Evolutionary conservation across 2,113 vertebrate genomes (phyloP), one percentile per base, ranked within the genome.

Genomic region (Rhynchomys soricoides): DNA sequence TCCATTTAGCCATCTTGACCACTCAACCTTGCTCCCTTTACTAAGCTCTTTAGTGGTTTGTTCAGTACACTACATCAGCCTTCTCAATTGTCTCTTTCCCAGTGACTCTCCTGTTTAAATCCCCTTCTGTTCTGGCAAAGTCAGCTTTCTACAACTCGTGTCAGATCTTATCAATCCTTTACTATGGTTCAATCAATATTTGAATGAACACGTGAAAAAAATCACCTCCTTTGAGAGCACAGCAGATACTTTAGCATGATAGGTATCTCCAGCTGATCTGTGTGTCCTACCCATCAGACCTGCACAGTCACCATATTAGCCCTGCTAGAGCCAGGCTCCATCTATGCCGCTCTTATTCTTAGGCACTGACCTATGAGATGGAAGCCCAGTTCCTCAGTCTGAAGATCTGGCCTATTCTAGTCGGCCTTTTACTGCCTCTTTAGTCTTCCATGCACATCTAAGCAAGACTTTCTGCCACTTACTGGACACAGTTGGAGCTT

Each of bases 201-300:
- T 93, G 66, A 95, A 95, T 93, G 88, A 96, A 90, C 57, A 94
- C 16, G 12, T 75, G n/a, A 50, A 94, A 12, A 21, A 2, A 94
- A 95, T 40, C 6, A 81, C 62, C 43, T 81, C 66, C 62, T 95
- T 75, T 71, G 90, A 71, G 74, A 93, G 50, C 43, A 22, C 52
- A 95, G 48, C 4, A 50, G 12, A 86, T 43, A 89, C 34, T 59
- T 59, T 40, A 81, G 29, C 13, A 6, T 24, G 45, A 57, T 16
- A 71, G 22, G 48, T 92, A 81, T 26, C 45, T 48, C 71, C 64
- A 94, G 55, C 31, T 66, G 5, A 4, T 71, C 55, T 43, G 86
- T 24, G 62, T 19, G 74, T 74, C 10, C 9, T n/a, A 26, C 31
- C 86, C 79, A 89, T 55, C 73, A 75, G n/a, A 64, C 8, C 26